These are phyloP conservation scores for Paramormyrops hopkinsi DNA, from an alignment of 2,797 vertebrate species.

Conservation along the genomic window DNA sequence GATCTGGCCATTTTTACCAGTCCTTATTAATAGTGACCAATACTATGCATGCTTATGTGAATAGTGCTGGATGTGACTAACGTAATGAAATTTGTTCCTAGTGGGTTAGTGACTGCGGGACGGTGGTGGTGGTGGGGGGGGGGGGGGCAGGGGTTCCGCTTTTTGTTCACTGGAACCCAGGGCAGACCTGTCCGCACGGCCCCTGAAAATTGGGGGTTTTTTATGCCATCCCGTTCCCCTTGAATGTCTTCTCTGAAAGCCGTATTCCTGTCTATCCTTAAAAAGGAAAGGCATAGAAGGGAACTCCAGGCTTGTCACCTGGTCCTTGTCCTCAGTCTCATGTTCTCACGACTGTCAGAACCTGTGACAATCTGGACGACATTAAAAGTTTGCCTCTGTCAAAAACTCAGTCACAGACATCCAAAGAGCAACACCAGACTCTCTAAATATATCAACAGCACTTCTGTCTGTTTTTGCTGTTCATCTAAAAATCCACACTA, in stretches of 20 bases:
- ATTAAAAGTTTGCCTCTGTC: background rate
- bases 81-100: background rate
- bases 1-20: background rate
- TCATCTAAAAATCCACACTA: background rate
- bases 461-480: background rate
- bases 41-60: background rate
- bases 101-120: background rate
- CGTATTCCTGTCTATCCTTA: background rate
- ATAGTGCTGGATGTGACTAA: background rate
- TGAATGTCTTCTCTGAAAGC: background rate
- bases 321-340: background rate
- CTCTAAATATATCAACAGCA: background rate
- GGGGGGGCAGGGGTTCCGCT: background rate
- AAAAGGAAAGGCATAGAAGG: background rate
- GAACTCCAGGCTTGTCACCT: background rate
- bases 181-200: background rate
- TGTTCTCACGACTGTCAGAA: background rate
- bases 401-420: background rate
- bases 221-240: background rate
- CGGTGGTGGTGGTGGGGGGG: background rate
- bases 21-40: background rate
- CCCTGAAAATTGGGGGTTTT: background rate
- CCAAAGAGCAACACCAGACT: background rate
- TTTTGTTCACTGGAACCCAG: background rate
- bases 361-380: background rate